phyloP scores from a whole-genome alignment of 2,888 invertebrate genomes.

The Brachynemurus nebulosus region DNA sequence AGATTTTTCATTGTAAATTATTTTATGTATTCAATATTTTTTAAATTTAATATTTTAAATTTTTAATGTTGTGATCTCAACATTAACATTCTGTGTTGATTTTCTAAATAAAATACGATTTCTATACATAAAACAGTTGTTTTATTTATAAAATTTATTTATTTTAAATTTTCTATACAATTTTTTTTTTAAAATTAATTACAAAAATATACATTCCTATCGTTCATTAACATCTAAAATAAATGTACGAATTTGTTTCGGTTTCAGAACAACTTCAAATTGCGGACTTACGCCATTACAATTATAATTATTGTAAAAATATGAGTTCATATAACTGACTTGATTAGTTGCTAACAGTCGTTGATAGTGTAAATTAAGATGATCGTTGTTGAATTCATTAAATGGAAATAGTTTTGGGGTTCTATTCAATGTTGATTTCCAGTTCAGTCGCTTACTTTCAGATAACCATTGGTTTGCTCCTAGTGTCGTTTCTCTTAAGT shows the following conservation, averaged over 20 bases:
- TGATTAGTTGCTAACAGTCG: conserved; percentile 7
- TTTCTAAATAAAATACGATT: too few species aligned
- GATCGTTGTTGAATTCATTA: conserved; percentile 9
- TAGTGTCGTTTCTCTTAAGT: conserved; percentile 31
- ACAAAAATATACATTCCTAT: too few species aligned
- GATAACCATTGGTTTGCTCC: conserved; percentile 38
- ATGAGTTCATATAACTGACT: not conserved
- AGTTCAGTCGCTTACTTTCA: conserved; percentile 38
- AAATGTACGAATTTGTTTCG: conserved; percentile 65
- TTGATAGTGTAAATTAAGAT: conserved; percentile 5
- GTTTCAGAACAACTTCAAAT: conserved; percentile 38
- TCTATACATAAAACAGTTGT: too few species aligned
- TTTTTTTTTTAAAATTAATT: too few species aligned
- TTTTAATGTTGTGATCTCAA: too few species aligned
- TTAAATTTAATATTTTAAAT: too few species aligned
- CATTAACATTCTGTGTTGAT: too few species aligned
- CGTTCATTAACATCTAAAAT: conserved; percentile 34
- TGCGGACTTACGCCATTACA: conserved; percentile 15
- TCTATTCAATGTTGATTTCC: conserved; percentile 29
- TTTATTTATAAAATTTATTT: too few species aligned
- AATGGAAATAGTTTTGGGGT: too few species aligned
- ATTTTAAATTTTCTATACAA: too few species aligned
- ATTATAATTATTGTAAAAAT: conserved; percentile 2
- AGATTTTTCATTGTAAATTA: too few species aligned
- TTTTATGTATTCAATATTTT: too few species aligned